These are phyloP conservation scores for Grammomys surdaster DNA, from an alignment of 2,113 vertebrate genomes.

Conservation along the genomic window DNA sequence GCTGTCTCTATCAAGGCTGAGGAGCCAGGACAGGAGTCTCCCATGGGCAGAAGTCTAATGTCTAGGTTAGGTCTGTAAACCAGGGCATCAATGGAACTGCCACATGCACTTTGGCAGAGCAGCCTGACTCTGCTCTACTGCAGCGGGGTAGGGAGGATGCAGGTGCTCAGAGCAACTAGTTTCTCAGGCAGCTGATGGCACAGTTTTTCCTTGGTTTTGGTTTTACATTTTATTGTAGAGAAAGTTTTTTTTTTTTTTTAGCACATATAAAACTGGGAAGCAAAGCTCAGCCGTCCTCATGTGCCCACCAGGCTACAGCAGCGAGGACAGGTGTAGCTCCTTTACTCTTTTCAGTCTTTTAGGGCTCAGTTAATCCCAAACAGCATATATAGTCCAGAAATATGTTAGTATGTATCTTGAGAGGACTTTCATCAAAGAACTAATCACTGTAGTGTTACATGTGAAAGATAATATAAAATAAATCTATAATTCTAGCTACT, in stretches of 20 bases:
- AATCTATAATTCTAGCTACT: too few relatives aligned
- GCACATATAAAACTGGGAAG: not conserved
- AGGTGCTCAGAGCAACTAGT: not conserved
- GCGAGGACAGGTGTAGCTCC: not conserved
- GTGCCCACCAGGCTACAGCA: not conserved
- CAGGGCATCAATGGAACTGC: not conserved
- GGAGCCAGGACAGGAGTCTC: not conserved
- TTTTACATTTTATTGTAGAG: conserved; percentile 5
- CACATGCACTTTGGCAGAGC: not conserved
- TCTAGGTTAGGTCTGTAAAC: not conserved
- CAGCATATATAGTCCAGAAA: not conserved
- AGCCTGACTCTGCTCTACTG: not conserved
- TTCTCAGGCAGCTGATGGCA: not conserved
- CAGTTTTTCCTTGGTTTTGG: not conserved
- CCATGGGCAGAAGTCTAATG: not conserved
- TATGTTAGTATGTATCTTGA: not conserved
- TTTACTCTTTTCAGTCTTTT: not conserved
- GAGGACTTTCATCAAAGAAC: not conserved
- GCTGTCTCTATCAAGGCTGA: not conserved
- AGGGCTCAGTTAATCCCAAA: conserved; percentile 1
- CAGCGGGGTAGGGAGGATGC: not conserved
- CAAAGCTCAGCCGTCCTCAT: not conserved
- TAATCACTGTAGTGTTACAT: not conserved
- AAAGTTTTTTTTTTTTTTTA: not conserved
- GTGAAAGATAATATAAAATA: not conserved